Conservation (phyloP, 2,888 invertebrate genomes). For the Netelia inedita region DNA sequence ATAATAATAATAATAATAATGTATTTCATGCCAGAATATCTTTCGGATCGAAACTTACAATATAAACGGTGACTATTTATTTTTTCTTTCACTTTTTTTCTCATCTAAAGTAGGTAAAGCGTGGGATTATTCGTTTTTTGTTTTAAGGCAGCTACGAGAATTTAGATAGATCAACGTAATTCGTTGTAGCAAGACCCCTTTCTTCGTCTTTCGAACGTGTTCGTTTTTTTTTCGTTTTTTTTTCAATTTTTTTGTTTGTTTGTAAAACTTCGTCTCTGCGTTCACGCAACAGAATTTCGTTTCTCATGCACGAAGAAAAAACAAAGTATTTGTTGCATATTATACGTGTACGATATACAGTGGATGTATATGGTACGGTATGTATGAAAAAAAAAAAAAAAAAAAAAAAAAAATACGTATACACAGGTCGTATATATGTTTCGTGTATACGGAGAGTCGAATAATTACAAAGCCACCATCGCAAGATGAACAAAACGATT, state of each 20-base stretch:
- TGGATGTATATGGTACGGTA: slow-evolving; percentile 64
- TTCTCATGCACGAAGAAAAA: slow-evolving; percentile 75
- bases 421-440: slow-evolving; percentile 32
- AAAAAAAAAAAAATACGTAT: slow-evolving; percentile 50
- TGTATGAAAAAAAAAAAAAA: slow-evolving; percentile 13
- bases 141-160: slow-evolving; percentile 56
- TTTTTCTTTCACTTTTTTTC: slow-evolving; percentile 56
- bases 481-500: slow-evolving; percentile 72
- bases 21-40: slow-evolving; percentile 65
- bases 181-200: slow-evolving; percentile 51
- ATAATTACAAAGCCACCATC: slow-evolving; percentile 79
- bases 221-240: slow-evolving; percentile 1
- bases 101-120: slow-evolving; percentile 63
- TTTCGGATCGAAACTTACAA: slow-evolving; percentile 64
- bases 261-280: slow-evolving; percentile 38
- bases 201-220: slow-evolving; percentile 2
- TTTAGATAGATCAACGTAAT: slow-evolving; percentile 27
- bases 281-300: slow-evolving; percentile 58
- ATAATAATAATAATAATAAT: slow-evolving; percentile 10
- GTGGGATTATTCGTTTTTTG: slow-evolving; percentile 48
- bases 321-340: slow-evolving; percentile 18
- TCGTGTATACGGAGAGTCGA: slow-evolving; percentile 44
- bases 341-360: slow-evolving; percentile 6
- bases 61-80: slow-evolving; percentile 62
- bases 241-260: neutral